These are phyloP conservation scores for Malthinus seriepunctatus DNA, from an alignment of 2,888 invertebrate genomes.

Conservation along the genomic window DNA sequence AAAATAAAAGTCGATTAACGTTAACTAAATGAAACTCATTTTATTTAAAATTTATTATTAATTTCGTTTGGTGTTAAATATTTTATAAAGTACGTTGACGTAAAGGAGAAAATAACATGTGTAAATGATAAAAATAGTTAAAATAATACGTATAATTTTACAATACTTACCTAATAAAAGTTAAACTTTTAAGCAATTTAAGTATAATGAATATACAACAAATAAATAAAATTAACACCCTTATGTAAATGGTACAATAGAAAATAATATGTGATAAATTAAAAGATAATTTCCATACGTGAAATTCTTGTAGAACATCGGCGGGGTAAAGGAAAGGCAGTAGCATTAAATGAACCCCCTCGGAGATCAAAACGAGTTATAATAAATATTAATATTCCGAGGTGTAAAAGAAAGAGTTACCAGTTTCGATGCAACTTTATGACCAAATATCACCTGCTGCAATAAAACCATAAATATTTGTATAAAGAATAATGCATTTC, in stretches of 20 bases:
- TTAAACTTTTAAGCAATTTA: constrained; percentile 31
- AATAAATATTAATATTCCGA: constrained; percentile 56
- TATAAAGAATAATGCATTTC: constrained; percentile 52
- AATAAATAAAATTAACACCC: constrained; percentile 55
- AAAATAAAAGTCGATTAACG: too few species aligned
- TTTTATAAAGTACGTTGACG: neutral
- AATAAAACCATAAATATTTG: constrained; percentile 56
- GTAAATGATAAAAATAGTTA: too few species aligned
- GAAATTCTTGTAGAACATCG: constrained; percentile 48
- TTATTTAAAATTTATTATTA: neutral
- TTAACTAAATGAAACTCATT: too few species aligned
- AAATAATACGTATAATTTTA: too few species aligned
- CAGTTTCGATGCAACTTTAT: constrained; percentile 37
- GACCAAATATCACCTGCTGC: constrained; percentile 50
- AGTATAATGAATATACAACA: constrained; percentile 48
- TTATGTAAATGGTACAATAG: constrained; percentile 52
- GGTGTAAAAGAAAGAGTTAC: constrained; percentile 48
- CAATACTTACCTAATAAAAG: neutral
- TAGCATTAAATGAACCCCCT: constrained; percentile 52
- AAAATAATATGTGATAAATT: constrained; percentile 53
- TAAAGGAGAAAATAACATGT: too few species aligned
- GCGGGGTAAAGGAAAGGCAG: constrained; percentile 47
- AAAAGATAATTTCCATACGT: constrained; percentile 54
- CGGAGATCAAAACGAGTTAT: constrained; percentile 51
- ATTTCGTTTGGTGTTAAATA: neutral